A percentile compares a stretch with the other conserved stretches of the same genome.
phyloP scores from a whole-genome alignment of 2,113 vertebrate genomes.

The Strigops habroptila region DNA sequence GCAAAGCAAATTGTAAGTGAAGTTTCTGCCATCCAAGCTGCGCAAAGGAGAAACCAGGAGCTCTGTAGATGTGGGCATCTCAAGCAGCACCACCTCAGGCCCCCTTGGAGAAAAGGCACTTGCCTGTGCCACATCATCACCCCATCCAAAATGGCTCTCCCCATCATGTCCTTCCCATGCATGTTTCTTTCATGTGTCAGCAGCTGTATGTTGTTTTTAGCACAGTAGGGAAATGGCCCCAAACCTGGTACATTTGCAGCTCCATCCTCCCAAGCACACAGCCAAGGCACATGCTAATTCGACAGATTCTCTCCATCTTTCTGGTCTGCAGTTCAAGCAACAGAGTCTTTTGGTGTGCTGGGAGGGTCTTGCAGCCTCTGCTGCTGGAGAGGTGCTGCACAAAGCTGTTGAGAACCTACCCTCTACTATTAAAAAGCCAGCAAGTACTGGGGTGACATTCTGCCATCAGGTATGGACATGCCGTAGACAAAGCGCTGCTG shows the following conservation, averaged over 20 bases:
- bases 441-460: accelerated
- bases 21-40: background rate
- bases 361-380: background rate
- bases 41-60: background rate
- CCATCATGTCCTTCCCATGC: background rate
- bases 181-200: accelerated
- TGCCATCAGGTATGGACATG: background rate
- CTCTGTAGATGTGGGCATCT: background rate
- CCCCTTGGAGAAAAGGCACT: background rate
- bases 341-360: background rate
- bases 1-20: conserved; percentile 28
- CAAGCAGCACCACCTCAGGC: background rate
- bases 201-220: background rate
- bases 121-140: background rate
- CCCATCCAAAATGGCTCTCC: background rate
- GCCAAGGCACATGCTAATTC: background rate
- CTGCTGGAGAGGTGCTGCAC: background rate
- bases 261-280: background rate
- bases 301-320: background rate
- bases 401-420: background rate
- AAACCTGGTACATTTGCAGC: background rate
- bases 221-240: background rate
- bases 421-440: background rate
- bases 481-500: background rate
- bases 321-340: background rate